Conservation (phyloP, 2,888 invertebrate species). For the Cotesia congregata region DNA sequence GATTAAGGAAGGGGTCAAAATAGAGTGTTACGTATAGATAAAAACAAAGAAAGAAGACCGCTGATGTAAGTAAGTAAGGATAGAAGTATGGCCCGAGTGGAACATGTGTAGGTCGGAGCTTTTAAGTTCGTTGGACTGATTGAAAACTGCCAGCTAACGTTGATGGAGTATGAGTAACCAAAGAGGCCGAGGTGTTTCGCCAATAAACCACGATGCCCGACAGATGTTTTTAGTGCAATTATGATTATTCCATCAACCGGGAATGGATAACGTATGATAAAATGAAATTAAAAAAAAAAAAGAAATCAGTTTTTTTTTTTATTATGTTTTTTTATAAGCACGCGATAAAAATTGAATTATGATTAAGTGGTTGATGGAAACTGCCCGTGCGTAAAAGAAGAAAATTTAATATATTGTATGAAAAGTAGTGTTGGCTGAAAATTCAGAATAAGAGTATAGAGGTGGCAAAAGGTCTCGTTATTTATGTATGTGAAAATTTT, state of each 20-base stretch:
- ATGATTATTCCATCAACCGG: conserved; percentile 49
- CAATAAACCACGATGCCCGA: conserved; percentile 32
- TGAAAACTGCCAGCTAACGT: conserved; percentile 43
- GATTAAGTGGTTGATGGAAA: conserved; percentile 30
- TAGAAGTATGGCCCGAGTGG: conserved; percentile 25
- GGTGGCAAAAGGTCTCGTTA: conserved; percentile 28
- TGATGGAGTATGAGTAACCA: conserved; percentile 44
- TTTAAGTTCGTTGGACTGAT: conserved; percentile 42
- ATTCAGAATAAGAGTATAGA: conserved; percentile 25
- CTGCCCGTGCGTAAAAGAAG: conserved; percentile 18
- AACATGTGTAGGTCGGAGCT: conserved; percentile 34
- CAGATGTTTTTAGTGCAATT: conserved; percentile 46
- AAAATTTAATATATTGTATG: conserved; percentile 20
- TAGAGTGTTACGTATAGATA: conserved; percentile 19
- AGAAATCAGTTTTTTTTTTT: conserved; percentile 19
- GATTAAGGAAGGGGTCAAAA: background rate
- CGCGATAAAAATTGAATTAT: conserved; percentile 14
- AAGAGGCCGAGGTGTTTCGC: conserved; percentile 25
- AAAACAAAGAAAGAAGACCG: conserved; percentile 25
- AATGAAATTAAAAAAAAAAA: conserved; percentile 40
- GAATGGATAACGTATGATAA: conserved; percentile 39
- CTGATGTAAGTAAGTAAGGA: conserved; percentile 22
- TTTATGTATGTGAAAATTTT: conserved; percentile 35
- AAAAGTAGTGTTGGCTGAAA: background rate
- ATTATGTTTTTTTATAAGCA: background rate